Conservation (phyloP, 2,888 invertebrate genomes). For the Spisula subtruncata region DNA sequence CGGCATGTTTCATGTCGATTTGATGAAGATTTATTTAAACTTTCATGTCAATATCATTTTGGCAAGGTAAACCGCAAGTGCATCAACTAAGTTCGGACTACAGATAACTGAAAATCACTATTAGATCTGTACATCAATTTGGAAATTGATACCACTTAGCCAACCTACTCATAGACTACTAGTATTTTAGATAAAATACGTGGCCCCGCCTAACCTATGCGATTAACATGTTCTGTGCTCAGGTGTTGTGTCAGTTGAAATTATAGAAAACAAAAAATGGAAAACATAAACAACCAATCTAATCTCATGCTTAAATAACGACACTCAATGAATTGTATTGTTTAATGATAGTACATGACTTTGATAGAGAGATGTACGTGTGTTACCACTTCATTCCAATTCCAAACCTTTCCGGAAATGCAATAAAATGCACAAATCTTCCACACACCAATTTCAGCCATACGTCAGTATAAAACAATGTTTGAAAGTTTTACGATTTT, state of each 20-base stretch:
- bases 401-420: not conserved
- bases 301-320: not conserved
- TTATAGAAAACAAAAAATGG: not conserved
- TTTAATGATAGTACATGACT: not conserved
- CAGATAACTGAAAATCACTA: no score
- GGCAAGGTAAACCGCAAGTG: no score
- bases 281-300: not conserved
- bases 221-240: no score
- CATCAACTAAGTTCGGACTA: no score
- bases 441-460: not conserved
- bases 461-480: not conserved
- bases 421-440: not conserved
- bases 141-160: no score
- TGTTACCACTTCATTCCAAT: not conserved
- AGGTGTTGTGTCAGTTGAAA: not conserved
- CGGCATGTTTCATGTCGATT: no score
- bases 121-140: no score
- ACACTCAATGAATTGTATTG: not conserved
- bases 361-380: not conserved
- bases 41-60: no score
- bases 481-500: not conserved
- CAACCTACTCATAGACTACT: no score
- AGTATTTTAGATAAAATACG: no score
- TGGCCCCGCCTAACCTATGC: no score
- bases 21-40: no score